These are phyloP conservation scores for Psilopsiagon aurifrons DNA, from an alignment of 2,113 vertebrate genomes.

Conservation along the genomic window DNA sequence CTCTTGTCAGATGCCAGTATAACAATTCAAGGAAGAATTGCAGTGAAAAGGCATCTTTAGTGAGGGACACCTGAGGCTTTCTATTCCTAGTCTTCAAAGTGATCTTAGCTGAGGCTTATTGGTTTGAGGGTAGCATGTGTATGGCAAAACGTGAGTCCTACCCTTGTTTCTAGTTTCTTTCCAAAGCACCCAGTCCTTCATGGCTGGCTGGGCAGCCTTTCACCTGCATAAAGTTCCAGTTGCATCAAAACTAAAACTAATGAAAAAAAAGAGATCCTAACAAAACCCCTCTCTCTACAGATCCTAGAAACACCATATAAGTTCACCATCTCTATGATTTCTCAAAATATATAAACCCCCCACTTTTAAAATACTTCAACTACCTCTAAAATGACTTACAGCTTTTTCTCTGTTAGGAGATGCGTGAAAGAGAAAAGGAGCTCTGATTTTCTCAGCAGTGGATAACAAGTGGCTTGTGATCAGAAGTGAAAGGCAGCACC, in stretches of 20 bases:
- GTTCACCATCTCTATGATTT: not conserved
- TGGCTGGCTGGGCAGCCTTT: not conserved
- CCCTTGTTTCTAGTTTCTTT: not conserved
- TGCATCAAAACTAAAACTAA: not conserved
- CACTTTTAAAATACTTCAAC: not conserved
- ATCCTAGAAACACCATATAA: not conserved
- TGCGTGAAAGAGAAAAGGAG: not conserved
- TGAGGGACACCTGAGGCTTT: not conserved
- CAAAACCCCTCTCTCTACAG: not conserved
- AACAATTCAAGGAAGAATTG: not conserved
- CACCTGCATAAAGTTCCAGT: not conserved
- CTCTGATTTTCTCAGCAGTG: not conserved
- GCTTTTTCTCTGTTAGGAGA: not conserved
- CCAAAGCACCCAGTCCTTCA: not conserved
- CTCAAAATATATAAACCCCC: not conserved
- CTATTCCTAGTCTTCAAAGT: not conserved
- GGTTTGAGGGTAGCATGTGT: not conserved
- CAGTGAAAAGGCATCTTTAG: not conserved
- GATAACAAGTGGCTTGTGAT: not conserved
- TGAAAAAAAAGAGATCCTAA: not conserved
- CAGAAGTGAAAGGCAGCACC: not conserved
- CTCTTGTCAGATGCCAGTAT: constrained; percentile 16
- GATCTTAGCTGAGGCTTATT: not conserved
- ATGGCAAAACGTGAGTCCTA: not conserved
- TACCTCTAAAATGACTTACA: not conserved